A percentile compares a stretch with the other conserved stretches of the same genome.
These are phyloP conservation scores for Syrrhaptes paradoxus DNA, from an alignment of 2,113 vertebrate genomes.

Conservation along the genomic window DNA sequence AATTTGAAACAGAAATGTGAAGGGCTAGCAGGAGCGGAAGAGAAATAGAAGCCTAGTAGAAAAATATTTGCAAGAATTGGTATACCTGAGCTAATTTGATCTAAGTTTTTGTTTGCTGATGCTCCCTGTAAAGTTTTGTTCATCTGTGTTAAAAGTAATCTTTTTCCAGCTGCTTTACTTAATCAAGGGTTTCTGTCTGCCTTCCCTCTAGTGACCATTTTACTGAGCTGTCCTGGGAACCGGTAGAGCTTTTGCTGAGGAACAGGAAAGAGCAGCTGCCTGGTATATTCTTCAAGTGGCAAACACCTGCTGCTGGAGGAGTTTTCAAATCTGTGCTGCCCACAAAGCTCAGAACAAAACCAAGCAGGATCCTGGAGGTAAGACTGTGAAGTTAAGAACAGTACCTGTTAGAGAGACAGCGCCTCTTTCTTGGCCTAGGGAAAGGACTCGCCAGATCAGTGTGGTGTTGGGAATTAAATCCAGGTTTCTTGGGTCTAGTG, in stretches of 20 bases:
- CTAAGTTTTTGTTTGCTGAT: not conserved
- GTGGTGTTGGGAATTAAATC: not conserved
- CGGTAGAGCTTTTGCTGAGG: not conserved
- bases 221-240: not conserved
- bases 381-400: not conserved
- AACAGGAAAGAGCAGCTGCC: not conserved
- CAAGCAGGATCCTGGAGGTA: not conserved
- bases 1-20: not conserved
- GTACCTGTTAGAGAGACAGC: not conserved
- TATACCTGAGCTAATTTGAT: not conserved
- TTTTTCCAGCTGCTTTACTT: not conserved
- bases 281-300: not conserved
- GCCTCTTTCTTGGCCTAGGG: not conserved
- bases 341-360: not conserved
- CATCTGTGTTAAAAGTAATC: not conserved
- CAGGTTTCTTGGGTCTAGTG: not conserved
- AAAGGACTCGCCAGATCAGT: not conserved
- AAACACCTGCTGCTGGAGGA: not conserved
- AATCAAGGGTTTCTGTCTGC: not conserved
- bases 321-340: not conserved
- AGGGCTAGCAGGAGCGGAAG: not conserved
- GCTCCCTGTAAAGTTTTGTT: not conserved
- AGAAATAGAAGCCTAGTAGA: not conserved
- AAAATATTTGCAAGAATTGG: not conserved
- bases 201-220: not conserved